These are phyloP conservation scores for Catharus bicknelli DNA, from an alignment of 2,113 vertebrate species.

Conservation along the genomic window DNA sequence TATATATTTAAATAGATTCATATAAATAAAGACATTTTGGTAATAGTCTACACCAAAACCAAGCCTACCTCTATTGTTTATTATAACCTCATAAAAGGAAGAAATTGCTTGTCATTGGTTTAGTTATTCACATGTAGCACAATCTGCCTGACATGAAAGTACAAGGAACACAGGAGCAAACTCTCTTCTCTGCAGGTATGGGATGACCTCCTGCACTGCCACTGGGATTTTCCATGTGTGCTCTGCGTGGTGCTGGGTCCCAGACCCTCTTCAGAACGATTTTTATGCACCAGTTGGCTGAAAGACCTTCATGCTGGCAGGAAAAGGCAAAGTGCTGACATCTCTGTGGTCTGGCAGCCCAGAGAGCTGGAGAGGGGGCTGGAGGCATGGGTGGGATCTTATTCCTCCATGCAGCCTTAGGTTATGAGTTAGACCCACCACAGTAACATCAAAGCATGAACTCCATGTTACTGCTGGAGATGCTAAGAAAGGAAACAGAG, in stretches of 20 bases:
- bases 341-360: background rate
- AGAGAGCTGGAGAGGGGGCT: background rate
- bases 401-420: rapidly evolving
- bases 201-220: background rate
- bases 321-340: background rate
- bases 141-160: background rate
- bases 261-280: background rate
- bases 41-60: background rate
- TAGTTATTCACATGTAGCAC: background rate
- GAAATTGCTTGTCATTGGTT: background rate
- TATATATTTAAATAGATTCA: background rate
- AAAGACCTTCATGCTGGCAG: background rate
- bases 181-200: background rate
- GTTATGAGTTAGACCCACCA: background rate
- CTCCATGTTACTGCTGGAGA: background rate
- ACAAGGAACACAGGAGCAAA: background rate
- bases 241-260: background rate
- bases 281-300: background rate
- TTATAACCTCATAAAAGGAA: background rate
- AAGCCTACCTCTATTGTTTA: background rate
- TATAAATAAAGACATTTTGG: background rate
- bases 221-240: background rate
- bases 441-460: background rate
- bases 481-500: background rate
- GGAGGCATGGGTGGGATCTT: background rate